phyloP scores from a whole-genome alignment of 2,113 vertebrate genomes.

The Mormyrus iriodes region DNA sequence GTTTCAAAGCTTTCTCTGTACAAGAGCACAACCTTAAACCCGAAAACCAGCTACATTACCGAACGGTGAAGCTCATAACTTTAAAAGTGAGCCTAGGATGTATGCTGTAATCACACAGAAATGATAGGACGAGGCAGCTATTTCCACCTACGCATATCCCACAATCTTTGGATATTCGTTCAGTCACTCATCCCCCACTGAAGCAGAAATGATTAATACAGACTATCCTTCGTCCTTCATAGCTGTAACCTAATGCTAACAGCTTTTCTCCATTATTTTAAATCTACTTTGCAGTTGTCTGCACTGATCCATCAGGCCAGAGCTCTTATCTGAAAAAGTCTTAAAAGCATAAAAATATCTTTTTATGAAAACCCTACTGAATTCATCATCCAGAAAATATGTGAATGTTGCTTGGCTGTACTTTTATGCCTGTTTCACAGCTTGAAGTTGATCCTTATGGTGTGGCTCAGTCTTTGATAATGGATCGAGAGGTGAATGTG shows the following conservation, averaged over 20 bases:
- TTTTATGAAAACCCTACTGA: conserved; percentile 23
- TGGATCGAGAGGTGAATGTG: conserved; percentile 62
- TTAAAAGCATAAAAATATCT: conserved; percentile 24
- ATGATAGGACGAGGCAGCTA: conserved; percentile 5
- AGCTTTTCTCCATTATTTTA: conserved; percentile 21
- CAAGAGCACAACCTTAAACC: background rate
- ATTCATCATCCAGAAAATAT: conserved; percentile 37
- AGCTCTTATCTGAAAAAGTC: conserved; percentile 30
- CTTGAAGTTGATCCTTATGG: conserved; percentile 44
- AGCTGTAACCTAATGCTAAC: conserved; percentile 40
- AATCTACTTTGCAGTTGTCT: conserved; percentile 15
- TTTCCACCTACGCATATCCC: conserved; percentile 25
- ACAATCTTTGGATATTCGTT: conserved; percentile 55
- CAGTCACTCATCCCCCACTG: conserved; percentile 34
- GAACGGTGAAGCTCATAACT: background rate
- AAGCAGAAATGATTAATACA: conserved; percentile 34
- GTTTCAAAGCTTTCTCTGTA: conserved; percentile 34
- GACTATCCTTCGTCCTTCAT: conserved; percentile 27
- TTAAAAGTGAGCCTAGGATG: background rate
- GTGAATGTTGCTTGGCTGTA: conserved; percentile 38
- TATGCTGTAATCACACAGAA: conserved; percentile 36
- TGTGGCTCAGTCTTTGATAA: conserved; percentile 51
- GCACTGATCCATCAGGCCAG: conserved; percentile 33
- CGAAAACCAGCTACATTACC: background rate
- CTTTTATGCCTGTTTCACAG: conserved; percentile 29